These are phyloP conservation scores for Troides aeacus DNA, from an alignment of 2,888 invertebrate species.

Conservation along the genomic window DNA sequence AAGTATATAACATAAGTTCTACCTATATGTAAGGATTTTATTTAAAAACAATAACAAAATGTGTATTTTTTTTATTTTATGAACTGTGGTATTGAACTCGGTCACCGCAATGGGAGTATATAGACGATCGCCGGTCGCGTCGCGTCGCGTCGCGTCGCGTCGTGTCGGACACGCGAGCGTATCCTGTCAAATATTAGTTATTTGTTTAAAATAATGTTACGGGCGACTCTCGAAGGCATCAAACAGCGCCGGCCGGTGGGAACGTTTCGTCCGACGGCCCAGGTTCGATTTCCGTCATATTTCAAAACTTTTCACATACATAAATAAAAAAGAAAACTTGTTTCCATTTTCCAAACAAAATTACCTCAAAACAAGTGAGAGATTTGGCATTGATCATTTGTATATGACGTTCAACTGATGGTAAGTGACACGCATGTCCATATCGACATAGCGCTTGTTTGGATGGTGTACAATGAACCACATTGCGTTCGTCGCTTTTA, in stretches of 20 bases:
- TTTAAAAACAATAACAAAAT: too few relatives aligned
- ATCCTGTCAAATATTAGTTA: constrained; percentile 51
- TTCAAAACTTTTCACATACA: too few relatives aligned
- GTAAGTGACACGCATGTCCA: too few relatives aligned
- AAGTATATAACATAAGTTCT: too few relatives aligned
- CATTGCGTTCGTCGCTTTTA: too few relatives aligned
- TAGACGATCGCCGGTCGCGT: constrained; percentile 29
- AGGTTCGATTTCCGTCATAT: constrained; percentile 18
- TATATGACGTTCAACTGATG: too few relatives aligned
- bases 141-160: constrained; percentile 36
- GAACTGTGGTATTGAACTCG: constrained; percentile 17
- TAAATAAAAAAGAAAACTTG: too few relatives aligned
- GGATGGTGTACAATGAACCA: too few relatives aligned
- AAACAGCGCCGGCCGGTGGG: constrained; percentile 30
- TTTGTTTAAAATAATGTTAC: constrained; percentile 48
- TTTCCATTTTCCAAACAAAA: too few relatives aligned
- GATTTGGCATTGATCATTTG: too few relatives aligned
- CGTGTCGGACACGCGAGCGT: constrained; percentile 33
- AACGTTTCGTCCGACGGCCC: constrained; percentile 1
- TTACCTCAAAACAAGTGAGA: too few relatives aligned
- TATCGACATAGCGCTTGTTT: too few relatives aligned
- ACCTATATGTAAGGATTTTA: not conserved
- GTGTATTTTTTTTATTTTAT: not conserved
- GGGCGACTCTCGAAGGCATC: constrained; percentile 34
- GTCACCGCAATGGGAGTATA: constrained; percentile 2